Conservation (phyloP, 1,140 invertebrate genomes). For the Elysia chlorotica region DNA sequence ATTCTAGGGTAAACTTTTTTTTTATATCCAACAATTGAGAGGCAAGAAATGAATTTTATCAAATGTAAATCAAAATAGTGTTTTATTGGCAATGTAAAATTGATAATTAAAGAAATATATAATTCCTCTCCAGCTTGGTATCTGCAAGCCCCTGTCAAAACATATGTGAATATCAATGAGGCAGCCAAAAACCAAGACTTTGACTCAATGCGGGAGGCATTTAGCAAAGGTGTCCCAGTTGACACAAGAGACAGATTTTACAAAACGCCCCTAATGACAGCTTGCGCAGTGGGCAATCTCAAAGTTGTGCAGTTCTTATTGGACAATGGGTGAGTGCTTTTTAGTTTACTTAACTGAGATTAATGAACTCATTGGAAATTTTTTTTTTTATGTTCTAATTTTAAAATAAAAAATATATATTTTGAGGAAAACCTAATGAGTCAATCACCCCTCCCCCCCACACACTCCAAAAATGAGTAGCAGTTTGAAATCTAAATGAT, state of each 20-base stretch:
- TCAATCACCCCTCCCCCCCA: too few relatives aligned
- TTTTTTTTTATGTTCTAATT: too few relatives aligned
- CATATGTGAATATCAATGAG: conserved; percentile 60
- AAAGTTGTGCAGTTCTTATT: conserved; percentile 59
- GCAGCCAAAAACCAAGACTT: conserved; percentile 56
- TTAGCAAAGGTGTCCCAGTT: conserved; percentile 51
- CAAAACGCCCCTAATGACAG: conserved; percentile 63
- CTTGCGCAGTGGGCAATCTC: conserved; percentile 52
- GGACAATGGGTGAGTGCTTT: conserved; percentile 54
- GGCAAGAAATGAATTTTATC: too few relatives aligned
- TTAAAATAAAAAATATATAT: too few relatives aligned
- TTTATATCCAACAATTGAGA: not conserved
- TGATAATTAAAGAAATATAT: too few relatives aligned
- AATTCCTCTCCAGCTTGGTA: conserved; percentile 57
- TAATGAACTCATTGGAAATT: too few relatives aligned
- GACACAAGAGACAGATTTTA: conserved; percentile 62
- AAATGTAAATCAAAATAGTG: too few relatives aligned
- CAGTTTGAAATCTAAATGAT: too few relatives aligned
- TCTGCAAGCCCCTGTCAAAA: conserved; percentile 55
- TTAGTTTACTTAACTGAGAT: too few relatives aligned
- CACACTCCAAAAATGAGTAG: too few relatives aligned
- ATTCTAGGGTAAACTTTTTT: not conserved
- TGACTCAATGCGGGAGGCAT: conserved; percentile 55
- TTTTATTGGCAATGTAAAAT: too few relatives aligned
- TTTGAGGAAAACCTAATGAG: too few relatives aligned